These are phyloP conservation scores for Subacronicta megacephala DNA, from an alignment of 2,888 invertebrate species.

Conservation along the genomic window DNA sequence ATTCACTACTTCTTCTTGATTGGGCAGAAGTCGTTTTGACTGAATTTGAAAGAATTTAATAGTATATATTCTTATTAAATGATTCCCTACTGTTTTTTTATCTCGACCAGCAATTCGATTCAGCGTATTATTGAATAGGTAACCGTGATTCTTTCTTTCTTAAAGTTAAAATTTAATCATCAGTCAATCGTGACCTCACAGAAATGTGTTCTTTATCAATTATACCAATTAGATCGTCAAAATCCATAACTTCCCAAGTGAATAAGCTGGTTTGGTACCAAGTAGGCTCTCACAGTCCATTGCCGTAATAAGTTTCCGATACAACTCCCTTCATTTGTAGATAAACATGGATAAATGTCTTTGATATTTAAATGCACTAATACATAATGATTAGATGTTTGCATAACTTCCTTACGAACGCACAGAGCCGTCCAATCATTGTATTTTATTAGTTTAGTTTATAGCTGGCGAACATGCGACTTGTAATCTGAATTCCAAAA, in stretches of 20 bases:
- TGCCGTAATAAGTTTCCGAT: slow-evolving; percentile 26
- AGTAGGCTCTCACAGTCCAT: slow-evolving; percentile 11
- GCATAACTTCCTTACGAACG: slow-evolving; percentile 43
- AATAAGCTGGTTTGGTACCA: slow-evolving; percentile 10
- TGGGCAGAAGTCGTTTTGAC: no score
- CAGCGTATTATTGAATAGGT: no score
- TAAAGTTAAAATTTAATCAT: neutral
- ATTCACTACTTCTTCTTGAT: no score
- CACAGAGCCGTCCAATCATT: slow-evolving; percentile 56
- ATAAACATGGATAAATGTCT: slow-evolving; percentile 46
- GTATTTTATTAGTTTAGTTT: slow-evolving; percentile 49
- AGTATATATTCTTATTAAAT: no score
- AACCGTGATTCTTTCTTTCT: no score
- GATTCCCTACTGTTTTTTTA: no score
- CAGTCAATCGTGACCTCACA: neutral
- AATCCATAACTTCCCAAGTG: neutral
- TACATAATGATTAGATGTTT: slow-evolving; percentile 41
- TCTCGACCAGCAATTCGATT: no score
- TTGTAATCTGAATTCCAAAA: slow-evolving; percentile 37
- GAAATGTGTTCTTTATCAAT: neutral
- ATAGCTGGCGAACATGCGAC: slow-evolving; percentile 53
- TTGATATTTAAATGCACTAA: slow-evolving; percentile 49
- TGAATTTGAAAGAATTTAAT: no score
- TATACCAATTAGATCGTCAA: slow-evolving; percentile 5
- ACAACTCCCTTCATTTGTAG: slow-evolving; percentile 29